Evolutionary conservation across 2,113 vertebrate genomes (phyloP).

Genomic region (Cyrtonyx montezumae): DNA sequence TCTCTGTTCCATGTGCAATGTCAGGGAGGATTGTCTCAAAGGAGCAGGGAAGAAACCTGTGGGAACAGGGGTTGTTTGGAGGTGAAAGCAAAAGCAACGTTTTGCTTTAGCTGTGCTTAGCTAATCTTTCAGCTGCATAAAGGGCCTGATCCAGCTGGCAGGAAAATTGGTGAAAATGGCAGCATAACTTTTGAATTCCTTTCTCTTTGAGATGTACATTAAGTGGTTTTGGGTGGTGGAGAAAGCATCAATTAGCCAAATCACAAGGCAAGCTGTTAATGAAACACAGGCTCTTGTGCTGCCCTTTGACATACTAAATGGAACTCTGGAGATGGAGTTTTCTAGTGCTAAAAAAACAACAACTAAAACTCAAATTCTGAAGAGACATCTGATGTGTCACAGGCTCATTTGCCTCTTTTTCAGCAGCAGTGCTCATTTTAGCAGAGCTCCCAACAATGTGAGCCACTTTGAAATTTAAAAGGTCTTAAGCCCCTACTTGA

Average conservation of each 20-base stretch:
- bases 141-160: background rate
- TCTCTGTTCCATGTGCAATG: accelerated
- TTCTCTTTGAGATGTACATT: background rate
- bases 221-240: background rate
- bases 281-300: background rate
- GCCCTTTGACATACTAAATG: background rate
- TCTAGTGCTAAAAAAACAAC: background rate
- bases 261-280: background rate
- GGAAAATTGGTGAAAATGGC: background rate
- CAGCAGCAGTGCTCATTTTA: background rate
- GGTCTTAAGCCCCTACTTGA: background rate
- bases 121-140: background rate
- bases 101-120: background rate
- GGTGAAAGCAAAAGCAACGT: background rate
- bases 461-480: background rate
- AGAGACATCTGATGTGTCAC: background rate
- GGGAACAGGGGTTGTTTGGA: background rate
- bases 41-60: background rate
- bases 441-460: background rate
- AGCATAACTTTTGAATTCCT: background rate
- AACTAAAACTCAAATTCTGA: background rate
- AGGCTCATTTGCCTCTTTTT: background rate
- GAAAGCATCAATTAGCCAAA: background rate
- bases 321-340: background rate
- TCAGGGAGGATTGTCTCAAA: background rate